Evolutionary conservation across 2,888 invertebrate species (phyloP).

Genomic region (Noctuana brunneofusca): DNA sequence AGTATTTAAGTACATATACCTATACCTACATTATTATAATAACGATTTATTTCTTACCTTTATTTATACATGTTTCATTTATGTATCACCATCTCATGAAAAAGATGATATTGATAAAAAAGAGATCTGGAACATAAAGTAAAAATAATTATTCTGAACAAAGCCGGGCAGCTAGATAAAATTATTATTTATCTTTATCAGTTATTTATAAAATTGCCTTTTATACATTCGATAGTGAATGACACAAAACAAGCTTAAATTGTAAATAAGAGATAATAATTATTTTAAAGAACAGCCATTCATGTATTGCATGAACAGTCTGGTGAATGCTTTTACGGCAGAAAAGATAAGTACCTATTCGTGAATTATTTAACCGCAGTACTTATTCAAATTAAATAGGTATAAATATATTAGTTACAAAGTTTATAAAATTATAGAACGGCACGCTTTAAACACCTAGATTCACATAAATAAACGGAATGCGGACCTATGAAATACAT

Average conservation of each 20-base stretch:
- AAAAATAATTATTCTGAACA: too few species aligned
- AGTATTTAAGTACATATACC: too few species aligned
- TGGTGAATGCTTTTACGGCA: slow-evolving; percentile 32
- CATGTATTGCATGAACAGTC: slow-evolving; percentile 41
- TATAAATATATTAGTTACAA: background rate
- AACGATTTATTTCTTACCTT: too few species aligned
- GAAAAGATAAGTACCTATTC: slow-evolving; percentile 26
- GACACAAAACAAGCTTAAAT: slow-evolving; percentile 33
- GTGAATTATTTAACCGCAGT: background rate
- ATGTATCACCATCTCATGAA: background rate
- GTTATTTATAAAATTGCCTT: slow-evolving; percentile 6
- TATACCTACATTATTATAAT: too few species aligned
- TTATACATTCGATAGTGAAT: slow-evolving; percentile 20
- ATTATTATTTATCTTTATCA: slow-evolving; percentile 9
- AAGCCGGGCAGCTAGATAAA: background rate
- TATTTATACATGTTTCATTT: too few species aligned
- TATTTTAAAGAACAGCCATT: slow-evolving; percentile 36
- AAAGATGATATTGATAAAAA: background rate
- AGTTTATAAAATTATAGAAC: background rate
- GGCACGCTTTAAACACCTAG: slow-evolving; percentile 1
- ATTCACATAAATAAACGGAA: slow-evolving; percentile 19
- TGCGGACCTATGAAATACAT: slow-evolving; percentile 22
- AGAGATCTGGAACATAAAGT: background rate
- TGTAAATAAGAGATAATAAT: slow-evolving; percentile 30
- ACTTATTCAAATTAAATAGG: background rate